phyloP scores from a whole-genome alignment of 2,797 vertebrate species.

The Psittacula derbiana region DNA sequence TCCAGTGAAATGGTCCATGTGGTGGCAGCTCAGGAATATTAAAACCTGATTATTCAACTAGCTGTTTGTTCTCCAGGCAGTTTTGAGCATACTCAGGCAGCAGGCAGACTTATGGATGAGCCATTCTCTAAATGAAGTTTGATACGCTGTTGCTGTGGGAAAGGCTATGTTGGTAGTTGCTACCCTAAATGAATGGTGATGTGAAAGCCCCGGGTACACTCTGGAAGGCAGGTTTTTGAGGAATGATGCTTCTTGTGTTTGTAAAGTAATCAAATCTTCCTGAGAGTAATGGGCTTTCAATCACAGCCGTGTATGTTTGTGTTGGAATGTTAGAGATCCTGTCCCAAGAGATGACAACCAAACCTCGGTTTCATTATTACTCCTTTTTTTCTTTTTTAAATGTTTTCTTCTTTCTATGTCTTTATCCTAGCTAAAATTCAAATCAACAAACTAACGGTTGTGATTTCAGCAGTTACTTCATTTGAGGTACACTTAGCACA shows the following conservation, averaged over 20 bases:
- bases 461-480: conserved; percentile 12
- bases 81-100: not conserved
- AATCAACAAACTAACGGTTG: not conserved
- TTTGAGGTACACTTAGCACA: not conserved
- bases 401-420: not conserved
- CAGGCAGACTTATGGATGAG: not conserved
- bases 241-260: not conserved
- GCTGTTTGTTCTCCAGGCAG: not conserved
- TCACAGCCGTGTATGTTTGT: not conserved
- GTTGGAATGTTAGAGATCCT: not conserved
- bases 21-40: not conserved
- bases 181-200: conserved; percentile 24
- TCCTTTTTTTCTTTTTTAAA: not conserved
- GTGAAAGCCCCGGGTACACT: conserved; percentile 5
- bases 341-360: not conserved
- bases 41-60: conserved; percentile 3
- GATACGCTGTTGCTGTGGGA: not conserved
- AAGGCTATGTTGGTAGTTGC: not conserved
- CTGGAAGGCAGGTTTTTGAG: conserved; percentile 19
- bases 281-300: conserved; percentile 24
- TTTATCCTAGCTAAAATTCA: not conserved
- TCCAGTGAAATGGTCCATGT: not conserved
- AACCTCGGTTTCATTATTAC: not conserved
- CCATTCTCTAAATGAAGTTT: conserved; percentile 2
- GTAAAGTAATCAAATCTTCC: conserved; percentile 37